Conservation (phyloP, 2,113 vertebrate genomes). For the Pollimyrus isidori region DNA sequence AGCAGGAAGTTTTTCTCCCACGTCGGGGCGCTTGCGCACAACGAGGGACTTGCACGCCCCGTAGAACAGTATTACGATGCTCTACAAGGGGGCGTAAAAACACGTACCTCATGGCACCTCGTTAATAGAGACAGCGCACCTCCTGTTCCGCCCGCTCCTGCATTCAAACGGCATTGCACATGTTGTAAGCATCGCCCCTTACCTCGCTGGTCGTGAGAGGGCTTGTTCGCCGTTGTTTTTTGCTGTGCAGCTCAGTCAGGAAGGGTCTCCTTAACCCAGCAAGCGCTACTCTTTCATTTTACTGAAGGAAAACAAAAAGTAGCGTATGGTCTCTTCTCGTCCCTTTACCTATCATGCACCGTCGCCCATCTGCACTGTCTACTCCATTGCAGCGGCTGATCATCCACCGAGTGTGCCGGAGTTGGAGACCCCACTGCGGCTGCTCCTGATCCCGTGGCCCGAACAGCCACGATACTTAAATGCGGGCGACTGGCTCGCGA, state of each 20-base stretch:
- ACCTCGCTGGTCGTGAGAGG: conserved; percentile 53
- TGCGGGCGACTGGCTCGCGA: conserved; percentile 46
- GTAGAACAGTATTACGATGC: conserved; percentile 37
- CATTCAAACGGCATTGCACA: background rate
- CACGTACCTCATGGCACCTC: conserved; percentile 35
- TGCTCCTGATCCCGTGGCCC: conserved; percentile 35
- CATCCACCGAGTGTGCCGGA: conserved; percentile 34
- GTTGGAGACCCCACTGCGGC: conserved; percentile 31
- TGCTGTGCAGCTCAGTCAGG: conserved; percentile 41
- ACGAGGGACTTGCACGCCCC: conserved; percentile 36
- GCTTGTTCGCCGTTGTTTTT: conserved; percentile 43
- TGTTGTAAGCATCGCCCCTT: conserved; percentile 33
- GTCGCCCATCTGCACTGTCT: conserved; percentile 26
- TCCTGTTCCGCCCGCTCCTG: conserved; percentile 33
- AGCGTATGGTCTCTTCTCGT: conserved; percentile 24
- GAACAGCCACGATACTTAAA: conserved; percentile 36
- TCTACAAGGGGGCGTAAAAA: conserved; percentile 34
- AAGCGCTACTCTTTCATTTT: conserved; percentile 45
- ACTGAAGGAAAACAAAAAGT: conserved; percentile 22
- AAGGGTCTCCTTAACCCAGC: conserved; percentile 48
- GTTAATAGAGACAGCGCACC: background rate
- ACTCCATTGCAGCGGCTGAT: conserved; percentile 30
- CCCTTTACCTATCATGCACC: conserved; percentile 26
- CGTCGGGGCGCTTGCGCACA: conserved; percentile 54
- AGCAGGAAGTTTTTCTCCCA: conserved; percentile 41